Evolutionary conservation across 2,113 vertebrate species (phyloP).

Genomic region (Dermatemys mawii): DNA sequence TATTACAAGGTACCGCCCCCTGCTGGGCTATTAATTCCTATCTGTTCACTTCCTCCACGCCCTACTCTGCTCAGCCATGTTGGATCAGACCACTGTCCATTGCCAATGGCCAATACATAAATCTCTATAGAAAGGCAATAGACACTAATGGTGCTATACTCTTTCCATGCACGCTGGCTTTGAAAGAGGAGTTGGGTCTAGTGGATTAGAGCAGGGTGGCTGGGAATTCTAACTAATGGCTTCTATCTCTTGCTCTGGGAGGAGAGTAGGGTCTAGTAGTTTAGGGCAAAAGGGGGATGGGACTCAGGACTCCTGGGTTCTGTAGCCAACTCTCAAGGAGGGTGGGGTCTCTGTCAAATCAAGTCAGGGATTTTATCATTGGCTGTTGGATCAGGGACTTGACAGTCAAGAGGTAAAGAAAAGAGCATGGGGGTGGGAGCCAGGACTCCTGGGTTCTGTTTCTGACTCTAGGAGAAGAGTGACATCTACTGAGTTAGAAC

Average conservation of each 20-base stretch:
- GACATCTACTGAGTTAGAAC: no score
- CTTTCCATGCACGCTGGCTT: neutral
- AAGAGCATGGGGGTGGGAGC: neutral
- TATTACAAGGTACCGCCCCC: slow-evolving; percentile 54
- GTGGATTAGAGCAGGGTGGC: neutral
- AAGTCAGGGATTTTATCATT: neutral
- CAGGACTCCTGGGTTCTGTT: neutral
- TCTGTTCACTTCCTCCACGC: rapidly evolving
- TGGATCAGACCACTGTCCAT: neutral
- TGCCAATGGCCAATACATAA: neutral
- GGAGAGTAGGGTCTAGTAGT: neutral
- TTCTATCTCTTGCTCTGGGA: neutral
- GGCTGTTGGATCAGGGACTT: neutral
- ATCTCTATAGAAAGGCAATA: neutral
- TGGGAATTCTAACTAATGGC: neutral
- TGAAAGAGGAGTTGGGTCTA: neutral
- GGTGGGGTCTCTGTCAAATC: neutral
- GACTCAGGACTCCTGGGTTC: no score
- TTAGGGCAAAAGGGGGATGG: no score
- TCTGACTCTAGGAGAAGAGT: neutral
- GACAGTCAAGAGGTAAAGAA: neutral
- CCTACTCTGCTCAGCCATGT: no score
- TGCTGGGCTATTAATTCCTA: rapidly evolving
- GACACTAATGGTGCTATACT: neutral
- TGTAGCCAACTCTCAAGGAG: no score